Base-by-base conservation (phyloP, 2,888 invertebrate genomes). In the Tetramorium bicarinatum region DNA sequence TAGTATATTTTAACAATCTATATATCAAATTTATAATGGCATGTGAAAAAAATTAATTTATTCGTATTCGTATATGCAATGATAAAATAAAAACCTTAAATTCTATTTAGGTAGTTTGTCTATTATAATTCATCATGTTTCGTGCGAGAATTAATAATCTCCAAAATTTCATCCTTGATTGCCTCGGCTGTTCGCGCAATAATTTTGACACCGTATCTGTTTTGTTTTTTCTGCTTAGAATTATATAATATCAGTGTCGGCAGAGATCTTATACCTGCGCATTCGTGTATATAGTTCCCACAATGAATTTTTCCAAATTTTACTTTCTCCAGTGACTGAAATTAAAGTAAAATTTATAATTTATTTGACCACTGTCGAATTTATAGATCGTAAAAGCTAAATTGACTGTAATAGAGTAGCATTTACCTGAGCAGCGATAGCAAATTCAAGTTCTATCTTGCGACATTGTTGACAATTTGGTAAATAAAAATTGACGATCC, bases 241-340 rank as follows among this genome's bases (percentile, higher is more conserved):
- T 96, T 96, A 93, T 97, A 97, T 59, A 97, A 94, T 59, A 96
- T 95, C 11, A 97, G 95, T 0, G 97, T 97, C 0, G 97, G 97
- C 4, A 34, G 94, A 97, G 97, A 96, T 72, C 95, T 94, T 49
- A 97, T 95, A 82, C 95, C 93, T 21, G 93, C 91, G 92, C 97
- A 97, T 9, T 96, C 94, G 34, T 94, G 89, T 9, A 94, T 93
- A 90, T 97, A 91, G 15, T 97, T 96, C 4, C 29, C 29, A 93
- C 97, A 97, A 94, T 97, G 96, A 4, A 97, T 94, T 94, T 96
- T 97, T 2, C 96, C 97, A 81, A 96, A 95, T 82, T 95, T 95
- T 0, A 96, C 96, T 87, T 90, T 89, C n/a, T 91, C 86, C 74
- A 93, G 52, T 56, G 93, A 80, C 91, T 93, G 59, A 71, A 89